Percentiles rank a stretch among this genome's conserved stretches.
phyloP scores from a whole-genome alignment of 2,113 vertebrate genomes.

The Suricata suricatta region DNA sequence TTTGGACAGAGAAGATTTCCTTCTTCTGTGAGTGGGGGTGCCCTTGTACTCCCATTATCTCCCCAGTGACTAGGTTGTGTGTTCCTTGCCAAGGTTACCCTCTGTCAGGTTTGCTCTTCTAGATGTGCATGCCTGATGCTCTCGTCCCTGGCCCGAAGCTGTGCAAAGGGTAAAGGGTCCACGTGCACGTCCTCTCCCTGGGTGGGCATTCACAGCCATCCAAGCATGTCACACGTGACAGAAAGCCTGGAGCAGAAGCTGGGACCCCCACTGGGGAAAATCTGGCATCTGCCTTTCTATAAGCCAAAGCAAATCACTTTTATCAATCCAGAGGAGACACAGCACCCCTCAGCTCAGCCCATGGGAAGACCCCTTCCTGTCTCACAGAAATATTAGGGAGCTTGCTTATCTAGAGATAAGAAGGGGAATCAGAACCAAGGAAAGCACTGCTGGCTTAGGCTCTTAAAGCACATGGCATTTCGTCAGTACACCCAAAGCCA shows the following conservation, averaged over 20 bases:
- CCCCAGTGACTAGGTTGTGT: not conserved
- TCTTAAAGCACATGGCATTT: not conserved
- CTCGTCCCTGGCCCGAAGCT: not conserved
- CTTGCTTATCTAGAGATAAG: not conserved
- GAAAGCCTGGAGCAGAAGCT: not conserved
- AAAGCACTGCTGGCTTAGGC: not conserved
- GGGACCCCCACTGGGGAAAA: not conserved
- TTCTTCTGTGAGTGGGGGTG: rapidly evolving
- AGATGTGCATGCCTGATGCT: not conserved
- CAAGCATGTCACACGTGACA: not conserved
- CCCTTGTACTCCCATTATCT: too few species aligned
- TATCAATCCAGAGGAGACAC: not conserved
- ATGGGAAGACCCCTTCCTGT: not conserved
- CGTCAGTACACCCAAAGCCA: not conserved
- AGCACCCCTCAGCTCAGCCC: not conserved
- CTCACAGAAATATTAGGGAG: not conserved
- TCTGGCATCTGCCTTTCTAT: not conserved
- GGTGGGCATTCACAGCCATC: too few species aligned
- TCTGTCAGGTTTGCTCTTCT: not conserved
- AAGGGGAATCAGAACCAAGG: not conserved
- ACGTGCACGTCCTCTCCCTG: not conserved
- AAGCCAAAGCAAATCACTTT: not conserved
- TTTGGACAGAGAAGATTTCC: not conserved
- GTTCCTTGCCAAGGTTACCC: not conserved
- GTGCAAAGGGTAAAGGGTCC: not conserved